Conservation (phyloP, 2,113 vertebrate genomes). For the Colistium nudipinnis region DNA sequence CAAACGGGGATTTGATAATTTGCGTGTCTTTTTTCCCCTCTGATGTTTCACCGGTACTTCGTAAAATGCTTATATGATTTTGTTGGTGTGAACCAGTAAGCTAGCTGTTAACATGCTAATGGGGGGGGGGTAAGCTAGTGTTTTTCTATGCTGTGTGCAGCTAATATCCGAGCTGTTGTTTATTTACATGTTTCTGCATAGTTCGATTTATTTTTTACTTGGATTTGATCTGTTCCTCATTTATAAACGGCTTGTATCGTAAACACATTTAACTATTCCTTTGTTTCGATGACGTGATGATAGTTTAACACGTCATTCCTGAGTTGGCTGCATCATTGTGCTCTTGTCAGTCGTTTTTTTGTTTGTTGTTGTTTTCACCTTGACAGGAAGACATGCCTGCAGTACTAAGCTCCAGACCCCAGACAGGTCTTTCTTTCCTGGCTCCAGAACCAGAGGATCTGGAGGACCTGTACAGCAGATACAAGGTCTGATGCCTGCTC, state of each 20-base stretch:
- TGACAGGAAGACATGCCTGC: conserved; percentile 88
- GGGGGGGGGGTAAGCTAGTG: conserved; percentile 11
- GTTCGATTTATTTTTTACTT: neutral
- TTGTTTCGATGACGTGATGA: neutral
- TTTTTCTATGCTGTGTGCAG: neutral
- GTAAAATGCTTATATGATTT: rapidly evolving
- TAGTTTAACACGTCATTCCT: neutral
- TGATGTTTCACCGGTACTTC: rapidly evolving
- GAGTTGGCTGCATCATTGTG: neutral
- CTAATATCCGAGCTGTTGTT: neutral
- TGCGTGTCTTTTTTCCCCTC: neutral
- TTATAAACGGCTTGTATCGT: neutral
- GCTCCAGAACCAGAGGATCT: conserved; percentile 91
- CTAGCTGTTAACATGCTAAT: neutral
- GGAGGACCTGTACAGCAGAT: conserved; percentile 92
- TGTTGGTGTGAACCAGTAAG: neutral
- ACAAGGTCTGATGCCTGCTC: conserved; percentile 82
- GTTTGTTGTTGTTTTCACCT: neutral
- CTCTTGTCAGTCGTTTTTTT: neutral
- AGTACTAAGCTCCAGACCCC: conserved; percentile 85
- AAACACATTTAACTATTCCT: neutral
- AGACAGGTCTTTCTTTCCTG: conserved; percentile 90
- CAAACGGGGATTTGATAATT: rapidly evolving
- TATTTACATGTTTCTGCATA: neutral
- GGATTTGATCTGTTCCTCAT: neutral